Evolutionary conservation across 2,888 invertebrate species (phyloP).

Genomic region (Opisthograptis luteolata): DNA sequence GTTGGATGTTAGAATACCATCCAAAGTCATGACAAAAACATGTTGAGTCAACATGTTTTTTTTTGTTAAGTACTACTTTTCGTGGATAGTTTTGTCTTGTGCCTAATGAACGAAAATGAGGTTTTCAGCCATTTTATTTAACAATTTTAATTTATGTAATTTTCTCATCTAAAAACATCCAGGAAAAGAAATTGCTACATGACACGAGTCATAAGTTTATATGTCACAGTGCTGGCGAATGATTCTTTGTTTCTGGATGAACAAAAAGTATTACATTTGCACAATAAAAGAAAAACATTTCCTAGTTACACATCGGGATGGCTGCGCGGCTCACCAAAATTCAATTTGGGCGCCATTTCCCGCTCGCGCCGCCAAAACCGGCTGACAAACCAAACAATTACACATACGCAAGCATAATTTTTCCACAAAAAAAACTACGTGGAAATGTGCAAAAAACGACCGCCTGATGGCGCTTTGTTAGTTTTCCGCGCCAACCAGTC

Average conservation of each 20-base stretch:
- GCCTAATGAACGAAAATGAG: too few species aligned
- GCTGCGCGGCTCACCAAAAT: constrained; percentile 69
- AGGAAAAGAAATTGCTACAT: too few species aligned
- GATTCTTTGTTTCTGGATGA: constrained; percentile 17
- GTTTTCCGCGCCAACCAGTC: constrained; percentile 73
- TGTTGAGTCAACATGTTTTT: too few species aligned
- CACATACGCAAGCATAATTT: constrained; percentile 81
- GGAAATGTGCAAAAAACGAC: constrained; percentile 62
- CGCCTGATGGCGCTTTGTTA: constrained; percentile 65
- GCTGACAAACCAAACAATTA: constrained; percentile 82
- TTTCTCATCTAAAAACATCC: constrained; percentile 13
- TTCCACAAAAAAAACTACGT: constrained; percentile 67
- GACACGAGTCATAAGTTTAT: constrained; percentile 16
- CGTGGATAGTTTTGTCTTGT: too few species aligned
- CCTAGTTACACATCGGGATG: constrained; percentile 62
- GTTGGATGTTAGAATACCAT: too few species aligned
- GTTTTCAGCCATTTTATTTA: too few species aligned
- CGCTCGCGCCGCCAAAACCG: constrained; percentile 57
- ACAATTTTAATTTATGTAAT: too few species aligned
- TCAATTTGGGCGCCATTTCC: constrained; percentile 73
- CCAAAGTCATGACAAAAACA: too few species aligned
- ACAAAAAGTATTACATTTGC: constrained; percentile 39
- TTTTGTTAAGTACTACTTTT: too few species aligned
- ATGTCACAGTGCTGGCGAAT: constrained; percentile 5
- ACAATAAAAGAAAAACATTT: constrained; percentile 37